Conservation (phyloP, 1,140 invertebrate genomes). For the Pteromalus puparum region DNA sequence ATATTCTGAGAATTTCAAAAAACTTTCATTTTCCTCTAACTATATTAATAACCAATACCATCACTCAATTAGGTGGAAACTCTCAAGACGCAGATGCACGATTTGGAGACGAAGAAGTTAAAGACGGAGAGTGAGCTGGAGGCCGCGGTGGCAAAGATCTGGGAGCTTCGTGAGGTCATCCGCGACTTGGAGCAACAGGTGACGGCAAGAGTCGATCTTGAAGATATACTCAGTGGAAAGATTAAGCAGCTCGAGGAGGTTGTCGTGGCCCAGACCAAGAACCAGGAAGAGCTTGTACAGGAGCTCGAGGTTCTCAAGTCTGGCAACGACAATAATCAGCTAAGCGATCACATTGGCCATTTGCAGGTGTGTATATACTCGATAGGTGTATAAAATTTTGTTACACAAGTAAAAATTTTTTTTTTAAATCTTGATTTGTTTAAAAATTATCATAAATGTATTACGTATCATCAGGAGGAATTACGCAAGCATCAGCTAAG, state of each 20-base stretch:
- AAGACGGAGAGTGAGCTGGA: slow-evolving; percentile 81
- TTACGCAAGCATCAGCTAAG: slow-evolving; percentile 76
- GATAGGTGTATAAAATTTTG: no score
- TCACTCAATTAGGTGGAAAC: slow-evolving; percentile 78
- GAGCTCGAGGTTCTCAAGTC: slow-evolving; percentile 76
- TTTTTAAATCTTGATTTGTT: no score
- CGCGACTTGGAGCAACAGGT: slow-evolving; percentile 83
- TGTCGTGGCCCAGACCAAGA: slow-evolving; percentile 76
- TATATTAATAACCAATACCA: background rate
- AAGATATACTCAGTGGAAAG: slow-evolving; percentile 72
- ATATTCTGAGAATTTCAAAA: background rate
- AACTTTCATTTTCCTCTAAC: background rate
- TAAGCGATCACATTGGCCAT: slow-evolving; percentile 75
- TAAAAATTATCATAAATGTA: no score
- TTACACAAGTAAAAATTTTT: no score
- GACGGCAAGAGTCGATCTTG: slow-evolving; percentile 77
- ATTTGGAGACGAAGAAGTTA: slow-evolving; percentile 77
- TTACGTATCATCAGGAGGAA: slow-evolving; percentile 70
- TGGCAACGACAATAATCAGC: slow-evolving; percentile 73
- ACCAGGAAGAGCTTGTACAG: slow-evolving; percentile 75
- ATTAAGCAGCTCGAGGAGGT: slow-evolving; percentile 74
- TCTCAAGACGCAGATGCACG: slow-evolving; percentile 78
- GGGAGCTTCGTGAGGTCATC: slow-evolving; percentile 84
- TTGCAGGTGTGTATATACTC: slow-evolving; percentile 71
- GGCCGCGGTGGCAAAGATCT: slow-evolving; percentile 83